phyloP scores from a whole-genome alignment of 2,113 vertebrate species.

The Leucopsar rothschildi region DNA sequence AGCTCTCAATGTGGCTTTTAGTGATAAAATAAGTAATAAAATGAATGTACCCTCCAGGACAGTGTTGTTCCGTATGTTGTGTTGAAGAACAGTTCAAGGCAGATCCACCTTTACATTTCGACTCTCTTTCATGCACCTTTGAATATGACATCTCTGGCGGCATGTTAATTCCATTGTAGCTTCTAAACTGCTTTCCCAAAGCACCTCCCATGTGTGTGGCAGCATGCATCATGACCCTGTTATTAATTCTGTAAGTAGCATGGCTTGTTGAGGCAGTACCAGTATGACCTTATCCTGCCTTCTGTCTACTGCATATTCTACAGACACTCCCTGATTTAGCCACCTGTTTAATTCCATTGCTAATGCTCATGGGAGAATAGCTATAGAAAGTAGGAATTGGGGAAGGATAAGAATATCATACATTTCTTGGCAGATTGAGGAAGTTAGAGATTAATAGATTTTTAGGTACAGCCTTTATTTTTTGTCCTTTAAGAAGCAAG shows the following conservation, averaged over 20 bases:
- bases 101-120: neutral
- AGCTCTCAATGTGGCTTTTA: neutral
- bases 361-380: neutral
- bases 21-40: neutral
- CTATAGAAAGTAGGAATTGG: neutral
- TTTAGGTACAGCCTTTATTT: neutral
- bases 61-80: neutral
- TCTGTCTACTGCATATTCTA: neutral
- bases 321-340: neutral
- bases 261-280: neutral
- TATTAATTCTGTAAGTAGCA: neutral
- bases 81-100: neutral
- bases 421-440: neutral
- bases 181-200: neutral
- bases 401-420: neutral
- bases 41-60: neutral
- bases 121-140: neutral
- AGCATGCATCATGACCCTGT: fast-evolving
- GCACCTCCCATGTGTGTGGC: neutral
- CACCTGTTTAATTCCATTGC: neutral
- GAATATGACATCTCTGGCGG: neutral
- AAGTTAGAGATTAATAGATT: neutral
- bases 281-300: fast-evolving
- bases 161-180: neutral
- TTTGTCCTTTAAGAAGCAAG: neutral